A percentile compares a stretch with the other conserved stretches of the same genome.
Conservation (phyloP, 2,888 invertebrate species). For the Orthosia gracilis region DNA sequence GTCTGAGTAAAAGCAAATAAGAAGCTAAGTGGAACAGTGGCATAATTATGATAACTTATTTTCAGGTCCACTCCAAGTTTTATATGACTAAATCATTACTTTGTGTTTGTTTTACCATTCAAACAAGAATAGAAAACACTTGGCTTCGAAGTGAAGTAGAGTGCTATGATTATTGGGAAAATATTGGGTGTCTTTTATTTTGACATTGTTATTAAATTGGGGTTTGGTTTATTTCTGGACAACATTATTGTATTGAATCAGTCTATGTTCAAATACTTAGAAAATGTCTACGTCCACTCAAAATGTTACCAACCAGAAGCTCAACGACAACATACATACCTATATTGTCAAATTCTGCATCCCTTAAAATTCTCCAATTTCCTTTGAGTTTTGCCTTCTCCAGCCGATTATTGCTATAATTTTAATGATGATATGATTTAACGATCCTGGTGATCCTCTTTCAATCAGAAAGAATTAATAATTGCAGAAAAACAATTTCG, state of each 20-base stretch:
- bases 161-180: conserved; percentile 22
- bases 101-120: conserved; percentile 46
- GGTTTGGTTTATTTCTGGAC: background rate
- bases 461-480: no score
- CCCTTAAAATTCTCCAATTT: no score
- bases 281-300: no score
- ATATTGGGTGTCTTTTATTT: conserved; percentile 1
- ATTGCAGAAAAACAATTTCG: no score
- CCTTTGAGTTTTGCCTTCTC: no score
- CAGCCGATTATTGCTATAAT: no score
- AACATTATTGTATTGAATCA: background rate
- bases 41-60: conserved; percentile 58
- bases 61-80: conserved; percentile 27
- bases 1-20: conserved; percentile 58
- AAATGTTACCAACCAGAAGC: no score
- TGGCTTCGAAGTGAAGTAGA: conserved; percentile 16
- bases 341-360: no score
- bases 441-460: no score
- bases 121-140: conserved; percentile 26
- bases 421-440: no score
- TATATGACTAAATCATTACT: conserved; percentile 41
- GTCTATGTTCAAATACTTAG: no score
- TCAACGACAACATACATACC: no score
- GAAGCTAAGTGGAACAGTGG: conserved; percentile 9
- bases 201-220: background rate